Evolutionary conservation across 2,888 invertebrate species (phyloP).

Genomic region (Sinhomidia bicolor): DNA sequence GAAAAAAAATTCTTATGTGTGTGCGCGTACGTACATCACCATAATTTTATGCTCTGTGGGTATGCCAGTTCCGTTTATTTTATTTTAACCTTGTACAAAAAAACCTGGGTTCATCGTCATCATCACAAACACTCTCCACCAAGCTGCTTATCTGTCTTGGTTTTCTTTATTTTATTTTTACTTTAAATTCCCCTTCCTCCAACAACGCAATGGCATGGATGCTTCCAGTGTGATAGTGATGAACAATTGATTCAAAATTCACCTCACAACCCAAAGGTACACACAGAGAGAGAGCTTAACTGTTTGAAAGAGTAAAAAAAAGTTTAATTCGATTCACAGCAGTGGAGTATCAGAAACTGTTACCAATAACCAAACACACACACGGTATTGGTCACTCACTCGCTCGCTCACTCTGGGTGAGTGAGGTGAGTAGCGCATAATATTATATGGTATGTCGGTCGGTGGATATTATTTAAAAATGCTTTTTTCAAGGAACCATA

Average conservation of each 20-base stretch:
- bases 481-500: constrained; percentile 64
- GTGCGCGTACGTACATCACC: constrained; percentile 37
- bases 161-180: not conserved
- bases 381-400: constrained; percentile 57
- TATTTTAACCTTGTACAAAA: constrained; percentile 67
- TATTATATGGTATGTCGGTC: not conserved
- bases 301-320: constrained; percentile 59
- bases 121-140: constrained; percentile 1
- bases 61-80: constrained; percentile 68
- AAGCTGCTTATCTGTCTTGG: constrained; percentile 28
- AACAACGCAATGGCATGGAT: too few relatives aligned
- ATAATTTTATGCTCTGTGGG: constrained; percentile 70
- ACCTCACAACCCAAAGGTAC: constrained; percentile 66
- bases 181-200: not conserved
- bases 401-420: constrained; percentile 14
- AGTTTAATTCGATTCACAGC: constrained; percentile 73
- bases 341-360: constrained; percentile 60
- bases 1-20: not conserved
- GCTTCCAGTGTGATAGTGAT: constrained; percentile 54
- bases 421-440: not conserved
- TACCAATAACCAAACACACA: constrained; percentile 66
- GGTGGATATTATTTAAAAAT: constrained; percentile 42
- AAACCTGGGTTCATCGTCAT: not conserved
- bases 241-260: constrained; percentile 73
- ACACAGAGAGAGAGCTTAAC: constrained; percentile 46